Percentiles rank a stretch among this genome's conserved stretches.
These are phyloP conservation scores for Tretioscincus oriximinensis DNA, from an alignment of 2,113 vertebrate genomes.

Conservation along the genomic window DNA sequence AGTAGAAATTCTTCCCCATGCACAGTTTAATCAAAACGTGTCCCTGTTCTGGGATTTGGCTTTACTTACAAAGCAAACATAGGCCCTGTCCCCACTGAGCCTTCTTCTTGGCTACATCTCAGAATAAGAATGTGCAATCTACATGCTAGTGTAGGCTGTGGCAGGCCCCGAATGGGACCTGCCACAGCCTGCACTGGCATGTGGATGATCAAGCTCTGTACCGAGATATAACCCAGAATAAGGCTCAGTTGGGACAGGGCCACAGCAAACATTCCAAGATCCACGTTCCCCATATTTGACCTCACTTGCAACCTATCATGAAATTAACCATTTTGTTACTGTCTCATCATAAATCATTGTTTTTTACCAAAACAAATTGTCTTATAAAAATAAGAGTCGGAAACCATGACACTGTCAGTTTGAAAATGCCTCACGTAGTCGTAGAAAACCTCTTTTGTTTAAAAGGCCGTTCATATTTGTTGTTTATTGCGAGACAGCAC, in stretches of 20 bases:
- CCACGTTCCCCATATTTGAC: slow-evolving; percentile 22
- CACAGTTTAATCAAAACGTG: slow-evolving; percentile 28
- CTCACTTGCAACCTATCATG: slow-evolving; percentile 3
- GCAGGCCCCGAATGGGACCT: too few relatives aligned
- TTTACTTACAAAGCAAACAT: slow-evolving; percentile 36
- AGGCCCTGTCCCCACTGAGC: too few relatives aligned
- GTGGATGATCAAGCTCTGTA: too few relatives aligned
- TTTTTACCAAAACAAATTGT: neutral
- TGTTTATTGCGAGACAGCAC: too few relatives aligned
- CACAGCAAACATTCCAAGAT: slow-evolving; percentile 34
- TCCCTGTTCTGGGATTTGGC: slow-evolving; percentile 34
- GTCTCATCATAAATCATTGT: neutral
- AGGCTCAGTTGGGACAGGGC: too few relatives aligned
- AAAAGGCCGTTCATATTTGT: neutral
- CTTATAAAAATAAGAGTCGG: neutral
- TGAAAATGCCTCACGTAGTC: neutral
- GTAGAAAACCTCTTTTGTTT: neutral
- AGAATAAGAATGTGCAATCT: too few relatives aligned
- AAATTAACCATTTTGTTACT: slow-evolving; percentile 18
- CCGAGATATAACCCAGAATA: too few relatives aligned
- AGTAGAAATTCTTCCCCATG: slow-evolving; percentile 15
- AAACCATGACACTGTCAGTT: neutral
- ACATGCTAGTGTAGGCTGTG: too few relatives aligned
- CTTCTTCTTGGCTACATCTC: too few relatives aligned
- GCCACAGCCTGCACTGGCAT: too few relatives aligned